These are phyloP conservation scores for Aphidoletes aphidimyza DNA, from an alignment of 2,888 invertebrate genomes.

Conservation along the genomic window DNA sequence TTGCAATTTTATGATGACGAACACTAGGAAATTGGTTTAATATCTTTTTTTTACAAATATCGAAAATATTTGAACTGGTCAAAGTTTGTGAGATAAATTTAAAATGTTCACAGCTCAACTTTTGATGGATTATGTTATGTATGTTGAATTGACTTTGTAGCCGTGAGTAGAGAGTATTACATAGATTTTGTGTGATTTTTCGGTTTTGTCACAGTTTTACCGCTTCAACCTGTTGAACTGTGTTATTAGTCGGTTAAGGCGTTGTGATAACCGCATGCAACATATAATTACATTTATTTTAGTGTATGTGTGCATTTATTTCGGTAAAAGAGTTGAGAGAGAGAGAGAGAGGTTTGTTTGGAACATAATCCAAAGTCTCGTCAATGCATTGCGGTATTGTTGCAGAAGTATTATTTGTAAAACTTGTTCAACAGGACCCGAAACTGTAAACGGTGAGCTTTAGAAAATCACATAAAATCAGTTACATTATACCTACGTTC, in stretches of 20 bases:
- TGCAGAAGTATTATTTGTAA: slow-evolving; percentile 35
- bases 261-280: background rate
- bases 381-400: slow-evolving; percentile 40
- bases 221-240: slow-evolving; percentile 16
- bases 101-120: no score
- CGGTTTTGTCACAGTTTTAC: background rate
- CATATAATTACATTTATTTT: slow-evolving; percentile 28
- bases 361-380: background rate
- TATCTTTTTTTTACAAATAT: no score
- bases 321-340: background rate
- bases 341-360: background rate
- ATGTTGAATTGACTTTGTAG: background rate
- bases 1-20: background rate
- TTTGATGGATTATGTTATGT: background rate
- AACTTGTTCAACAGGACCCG: background rate
- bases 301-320: background rate
- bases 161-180: background rate
- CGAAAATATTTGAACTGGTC: no score
- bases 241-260: background rate
- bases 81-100: no score
- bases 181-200: no score
- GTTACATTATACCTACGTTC: no score
- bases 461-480: no score
- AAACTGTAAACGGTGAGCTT: background rate
- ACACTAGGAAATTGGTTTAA: no score